Base-by-base conservation (phyloP, 2,888 invertebrate genomes). In the Tinea pellionella region DNA sequence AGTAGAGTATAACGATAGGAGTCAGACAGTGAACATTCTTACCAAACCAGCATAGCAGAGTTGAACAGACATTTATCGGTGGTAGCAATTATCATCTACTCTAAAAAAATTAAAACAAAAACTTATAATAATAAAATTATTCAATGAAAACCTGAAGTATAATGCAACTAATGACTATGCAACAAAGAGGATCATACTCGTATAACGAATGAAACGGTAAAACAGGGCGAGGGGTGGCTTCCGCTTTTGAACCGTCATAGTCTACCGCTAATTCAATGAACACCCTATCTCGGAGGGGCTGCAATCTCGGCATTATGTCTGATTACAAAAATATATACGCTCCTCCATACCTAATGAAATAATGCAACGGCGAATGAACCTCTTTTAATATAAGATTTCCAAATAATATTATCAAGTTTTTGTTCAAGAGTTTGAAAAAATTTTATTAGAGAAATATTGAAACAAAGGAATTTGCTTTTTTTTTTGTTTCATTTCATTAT, bases 281-380 rank as follows among this genome's bases (percentile, higher is more conserved):
- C 32, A 30, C 16, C 57, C 32, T 32, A 24, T 55, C 57, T 57
- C 57, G 19, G 55, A 32, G 57, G 32, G 15, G 32, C 57, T n/a
- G 19, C 55, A 29, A 57, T 57, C 57, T 32, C 32, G 32, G 57
- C 12, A 57, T 57, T 69, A 70, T 64, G 67, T 69, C 69, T 73
- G 70, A 71, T 73, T 71, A 71, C 68, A 72, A 69, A 69, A 72
- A 73, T 71, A 66, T 71, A 68, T 69, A 69, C 65, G 62, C 63
- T 32, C n/a, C 32, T 32, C 15, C 57, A 30, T 57, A 15, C 63
- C 60, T 69, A 71, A 72, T 66, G 64, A 61, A 69, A 72, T 70
- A 67, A 65, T 18, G 58, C 60, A 37, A 37, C 37, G 37, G 6
- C 37, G 37, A 57, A 64, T 68, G 37, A 37, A 37, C 9, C 37